Evolutionary conservation across 1,140 invertebrate genomes (phyloP), one percentile per base, ranked within the genome.

Genomic region (Lerema accius): DNA sequence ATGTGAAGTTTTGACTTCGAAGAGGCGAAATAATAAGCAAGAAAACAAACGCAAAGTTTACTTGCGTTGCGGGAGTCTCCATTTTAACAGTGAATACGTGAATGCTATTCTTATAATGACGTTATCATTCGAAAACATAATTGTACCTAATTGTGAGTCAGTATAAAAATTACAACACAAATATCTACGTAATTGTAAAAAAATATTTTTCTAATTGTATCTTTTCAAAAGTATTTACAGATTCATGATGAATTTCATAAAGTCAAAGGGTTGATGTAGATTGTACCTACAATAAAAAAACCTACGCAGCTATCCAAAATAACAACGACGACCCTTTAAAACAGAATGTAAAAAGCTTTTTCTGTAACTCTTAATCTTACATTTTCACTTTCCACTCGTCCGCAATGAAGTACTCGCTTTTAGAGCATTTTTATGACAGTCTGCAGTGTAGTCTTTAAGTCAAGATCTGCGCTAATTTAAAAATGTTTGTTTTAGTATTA

Each of bases 401-500:
- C 28, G 56, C 56, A 48, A 59, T 59, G 48, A 59, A 59, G 48
- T 59, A 39, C 45, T 48, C 19, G 32, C 32, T 59, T 59, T 39
- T 48, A 59, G 11, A 59, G 32, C 35, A 49, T 60, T 60, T 60
- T 60, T 60, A 60, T 46, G 35, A 60, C 56, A 40, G 56, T 59
- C 43, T 59, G 26, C 56, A 45, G 55, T 23, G 40, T 49, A 49
- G 56, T 60, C 56, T 60, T 60, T 60, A 60, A 60, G 32, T 60
- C 45, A 60, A 60, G 56, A 49, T 60, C 56, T 48, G 45, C 56
- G 56, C 45, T 60, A 60, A 60, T 60, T 60, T 49, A 23, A 60
- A 59, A 60, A 56, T 56, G 26, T 43, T 60, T 39, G 23, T 49
- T 49, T 39, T 60, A 39, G 17, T 23, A 49, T 60, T 60, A 16